These are phyloP conservation scores for Sciurus niger DNA, from an alignment of 2,113 vertebrate genomes.

Conservation along the genomic window DNA sequence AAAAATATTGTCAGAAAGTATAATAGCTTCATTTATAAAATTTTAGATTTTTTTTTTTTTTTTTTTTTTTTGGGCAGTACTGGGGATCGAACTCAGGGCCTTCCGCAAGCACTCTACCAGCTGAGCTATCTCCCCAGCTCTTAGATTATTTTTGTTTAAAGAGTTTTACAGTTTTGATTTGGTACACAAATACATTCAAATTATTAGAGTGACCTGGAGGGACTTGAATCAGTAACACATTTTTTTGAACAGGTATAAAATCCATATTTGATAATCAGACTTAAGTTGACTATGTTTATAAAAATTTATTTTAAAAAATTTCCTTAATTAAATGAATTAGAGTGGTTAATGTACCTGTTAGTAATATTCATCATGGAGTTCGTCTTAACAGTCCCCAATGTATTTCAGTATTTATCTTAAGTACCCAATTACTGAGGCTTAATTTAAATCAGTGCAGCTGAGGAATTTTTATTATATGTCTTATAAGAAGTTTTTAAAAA, in stretches of 20 bases:
- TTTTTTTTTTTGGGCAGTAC: too few species aligned
- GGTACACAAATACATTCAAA: background rate
- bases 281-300: background rate
- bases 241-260: background rate
- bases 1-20: background rate
- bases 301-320: background rate
- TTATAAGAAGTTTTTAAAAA: background rate
- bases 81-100: too few species aligned
- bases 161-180: background rate
- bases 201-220: conserved; percentile 71
- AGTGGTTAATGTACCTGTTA: background rate
- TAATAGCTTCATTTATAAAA: background rate
- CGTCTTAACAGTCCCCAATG: background rate
- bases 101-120: too few species aligned
- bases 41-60: background rate
- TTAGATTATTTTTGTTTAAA: background rate
- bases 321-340: background rate
- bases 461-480: conserved; percentile 1
- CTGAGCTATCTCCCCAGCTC: too few species aligned
- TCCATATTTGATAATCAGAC: background rate
- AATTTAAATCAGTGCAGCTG: background rate
- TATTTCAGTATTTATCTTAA: conserved; percentile 26
- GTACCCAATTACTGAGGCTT: background rate
- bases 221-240: conserved; percentile 3
- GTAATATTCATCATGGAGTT: background rate